Base-by-base conservation (phyloP, 2,888 invertebrate species). In the Lordiphosa andalusiaca region DNA sequence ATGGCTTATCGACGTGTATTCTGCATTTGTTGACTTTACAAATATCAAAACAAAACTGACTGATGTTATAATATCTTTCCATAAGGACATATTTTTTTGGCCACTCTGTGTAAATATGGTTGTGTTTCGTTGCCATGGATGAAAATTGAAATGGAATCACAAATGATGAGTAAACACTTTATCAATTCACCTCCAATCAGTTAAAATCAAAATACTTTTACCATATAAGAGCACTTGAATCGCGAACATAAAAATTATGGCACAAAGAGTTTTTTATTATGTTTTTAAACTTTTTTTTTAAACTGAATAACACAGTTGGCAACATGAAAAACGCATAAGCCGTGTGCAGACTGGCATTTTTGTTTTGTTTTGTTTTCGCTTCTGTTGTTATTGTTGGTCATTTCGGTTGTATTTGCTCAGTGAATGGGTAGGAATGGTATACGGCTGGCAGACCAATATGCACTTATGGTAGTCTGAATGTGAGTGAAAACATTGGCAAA, bases 391-490 rank as follows among this genome's bases (percentile, higher is more conserved):
- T 62, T 53, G 48, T 16, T 48, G 61, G 44, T 21, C 53, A 53
- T 47, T 44, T 39, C 21, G 33, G 48, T 48, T 23, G 39, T 73
- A 54, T 81, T 81, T 76, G 64, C 40, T 41, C 38, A 58, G 52
- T 42, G 73, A 53, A 36, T 64, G 70, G 58, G 52, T 60, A 53
- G n/a, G 5, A 19, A 10, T 35, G 44, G 42, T 25, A 30, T 25
- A 36, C 40, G 36, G 30, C 38, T 35, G 46, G 57, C 51, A 60
- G 54, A 65, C 62, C 77, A 76, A 73, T 69, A 77, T 73, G 67
- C 82, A 76, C 73, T 81, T 69, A 67, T 70, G 53, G 63, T 46
- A 64, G 50, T 16, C 47, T 54, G 55, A 49, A 46, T 65, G 65
- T 38, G 35, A 46, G 46, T 44, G 40, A 51, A 51, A 46, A 46